These are phyloP conservation scores for Leptatherina wallacei DNA, from an alignment of 2,797 vertebrate species.

Conservation along the genomic window DNA sequence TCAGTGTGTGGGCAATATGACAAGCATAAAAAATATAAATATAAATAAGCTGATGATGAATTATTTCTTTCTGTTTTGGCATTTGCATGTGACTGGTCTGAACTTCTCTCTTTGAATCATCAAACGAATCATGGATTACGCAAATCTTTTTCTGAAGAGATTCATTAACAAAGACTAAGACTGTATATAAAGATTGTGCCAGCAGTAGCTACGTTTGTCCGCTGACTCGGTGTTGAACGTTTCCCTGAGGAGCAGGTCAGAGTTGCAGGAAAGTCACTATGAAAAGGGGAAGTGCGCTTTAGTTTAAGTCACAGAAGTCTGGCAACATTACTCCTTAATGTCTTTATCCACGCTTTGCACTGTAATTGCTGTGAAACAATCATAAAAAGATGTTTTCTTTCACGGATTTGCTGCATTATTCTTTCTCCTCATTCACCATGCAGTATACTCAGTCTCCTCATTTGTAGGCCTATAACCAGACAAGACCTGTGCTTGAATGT, in stretches of 20 bases:
- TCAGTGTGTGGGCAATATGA: too few species aligned
- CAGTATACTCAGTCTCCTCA: not conserved
- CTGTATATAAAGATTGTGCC: not conserved
- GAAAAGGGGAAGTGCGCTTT: not conserved
- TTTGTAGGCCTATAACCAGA: too few species aligned
- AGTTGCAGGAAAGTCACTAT: not conserved
- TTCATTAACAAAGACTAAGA: not conserved
- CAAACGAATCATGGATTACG: not conserved
- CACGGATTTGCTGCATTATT: not conserved
- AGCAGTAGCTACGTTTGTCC: not conserved
- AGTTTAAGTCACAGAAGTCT: not conserved
- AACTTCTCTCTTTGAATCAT: not conserved
- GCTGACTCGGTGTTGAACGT: not conserved
- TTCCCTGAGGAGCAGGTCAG: not conserved
- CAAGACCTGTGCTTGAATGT: not conserved
- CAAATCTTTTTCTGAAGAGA: not conserved
- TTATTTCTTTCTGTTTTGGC: not conserved
- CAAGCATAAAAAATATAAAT: not conserved
- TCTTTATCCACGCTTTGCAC: not conserved
- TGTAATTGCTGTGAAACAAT: not conserved
- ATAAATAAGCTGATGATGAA: not conserved
- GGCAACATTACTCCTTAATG: not conserved
- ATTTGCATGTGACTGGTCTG: not conserved
- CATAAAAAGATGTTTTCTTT: not conserved
- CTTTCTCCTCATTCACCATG: not conserved